Conservation (phyloP, 1,140 invertebrate genomes). For the Drosophila nigromelanica region DNA sequence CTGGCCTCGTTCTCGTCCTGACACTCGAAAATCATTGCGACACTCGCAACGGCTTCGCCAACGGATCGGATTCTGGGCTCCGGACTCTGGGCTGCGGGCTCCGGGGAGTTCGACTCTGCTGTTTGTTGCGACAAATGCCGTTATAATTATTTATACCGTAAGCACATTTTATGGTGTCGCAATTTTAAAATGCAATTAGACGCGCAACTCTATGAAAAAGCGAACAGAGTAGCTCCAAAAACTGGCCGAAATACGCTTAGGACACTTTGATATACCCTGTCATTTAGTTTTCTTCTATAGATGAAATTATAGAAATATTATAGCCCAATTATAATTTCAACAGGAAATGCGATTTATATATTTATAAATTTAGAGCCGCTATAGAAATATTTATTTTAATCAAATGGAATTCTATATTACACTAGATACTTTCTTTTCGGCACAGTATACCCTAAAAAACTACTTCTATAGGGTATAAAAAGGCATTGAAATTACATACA, state of each 20-base stretch:
- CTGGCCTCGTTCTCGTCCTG: slow-evolving; percentile 37
- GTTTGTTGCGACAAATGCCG: slow-evolving; percentile 80
- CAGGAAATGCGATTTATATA: too few relatives aligned
- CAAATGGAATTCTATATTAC: too few relatives aligned
- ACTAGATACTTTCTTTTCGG: too few relatives aligned
- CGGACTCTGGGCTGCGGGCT: not conserved
- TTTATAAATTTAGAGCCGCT: too few relatives aligned
- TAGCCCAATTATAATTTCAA: too few relatives aligned
- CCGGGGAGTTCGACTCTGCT: slow-evolving; percentile 35
- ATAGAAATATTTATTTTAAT: too few relatives aligned
- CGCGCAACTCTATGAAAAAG: slow-evolving; percentile 54
- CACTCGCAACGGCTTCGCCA: slow-evolving; percentile 20
- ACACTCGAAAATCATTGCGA: slow-evolving; percentile 74
- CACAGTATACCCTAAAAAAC: not conserved
- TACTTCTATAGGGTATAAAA: slow-evolving; percentile 13
- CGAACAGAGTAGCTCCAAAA: slow-evolving; percentile 20
- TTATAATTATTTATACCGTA: slow-evolving; percentile 82
- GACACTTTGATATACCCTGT: slow-evolving; percentile 5
- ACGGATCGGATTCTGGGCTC: slow-evolving; percentile 4
- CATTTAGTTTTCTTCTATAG: too few relatives aligned
- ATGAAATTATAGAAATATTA: too few relatives aligned
- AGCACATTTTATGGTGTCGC: slow-evolving; percentile 83
- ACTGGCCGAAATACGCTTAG: slow-evolving; percentile 6
- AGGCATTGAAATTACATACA: slow-evolving; percentile 46
- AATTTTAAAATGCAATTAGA: slow-evolving; percentile 83